These are phyloP conservation scores for Polydrusus cervinus DNA, from an alignment of 2,888 invertebrate species.

Conservation along the genomic window DNA sequence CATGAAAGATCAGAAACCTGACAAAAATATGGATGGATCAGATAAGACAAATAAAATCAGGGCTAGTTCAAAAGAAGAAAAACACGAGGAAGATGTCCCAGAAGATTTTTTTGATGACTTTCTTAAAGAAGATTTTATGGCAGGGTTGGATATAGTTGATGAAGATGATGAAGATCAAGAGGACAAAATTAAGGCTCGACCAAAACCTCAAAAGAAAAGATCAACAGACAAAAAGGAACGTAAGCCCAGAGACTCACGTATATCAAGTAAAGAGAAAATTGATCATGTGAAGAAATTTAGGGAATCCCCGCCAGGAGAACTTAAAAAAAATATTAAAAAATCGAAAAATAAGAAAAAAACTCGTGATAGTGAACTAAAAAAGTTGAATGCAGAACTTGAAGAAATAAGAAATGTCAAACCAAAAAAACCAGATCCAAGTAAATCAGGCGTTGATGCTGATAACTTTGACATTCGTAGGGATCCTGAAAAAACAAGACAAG, in stretches of 20 bases:
- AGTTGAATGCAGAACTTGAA: conserved; percentile 36
- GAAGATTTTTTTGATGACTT: conserved; percentile 71
- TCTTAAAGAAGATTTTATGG: conserved; percentile 70
- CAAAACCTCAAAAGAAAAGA: conserved; percentile 21
- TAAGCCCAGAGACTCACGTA: conserved; percentile 13
- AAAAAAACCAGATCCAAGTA: conserved; percentile 33
- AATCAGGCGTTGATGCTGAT: conserved; percentile 51
- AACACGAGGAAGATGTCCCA: conserved; percentile 68
- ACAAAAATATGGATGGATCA: not conserved
- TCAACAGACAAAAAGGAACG: not conserved
- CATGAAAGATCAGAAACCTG: not conserved
- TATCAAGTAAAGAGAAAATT: conserved; percentile 34
- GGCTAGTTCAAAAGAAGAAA: conserved; percentile 45
- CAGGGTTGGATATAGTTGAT: conserved; percentile 70
- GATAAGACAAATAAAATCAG: not conserved
- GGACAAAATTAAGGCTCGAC: conserved; percentile 54
- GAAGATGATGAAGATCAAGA: conserved; percentile 67
- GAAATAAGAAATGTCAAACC: conserved; percentile 28
- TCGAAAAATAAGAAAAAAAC: conserved; percentile 30
- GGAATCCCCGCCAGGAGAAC: conserved; percentile 38
- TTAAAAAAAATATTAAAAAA: not conserved
- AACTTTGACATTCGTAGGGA: conserved; percentile 64
- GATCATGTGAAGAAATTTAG: conserved; percentile 39
- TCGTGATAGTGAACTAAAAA: conserved; percentile 31
- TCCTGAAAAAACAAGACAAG: conserved; percentile 70